Evolutionary conservation across 1,140 invertebrate species (phyloP), one percentile per base, ranked within the genome.

Genomic region (Danaus plexippus): DNA sequence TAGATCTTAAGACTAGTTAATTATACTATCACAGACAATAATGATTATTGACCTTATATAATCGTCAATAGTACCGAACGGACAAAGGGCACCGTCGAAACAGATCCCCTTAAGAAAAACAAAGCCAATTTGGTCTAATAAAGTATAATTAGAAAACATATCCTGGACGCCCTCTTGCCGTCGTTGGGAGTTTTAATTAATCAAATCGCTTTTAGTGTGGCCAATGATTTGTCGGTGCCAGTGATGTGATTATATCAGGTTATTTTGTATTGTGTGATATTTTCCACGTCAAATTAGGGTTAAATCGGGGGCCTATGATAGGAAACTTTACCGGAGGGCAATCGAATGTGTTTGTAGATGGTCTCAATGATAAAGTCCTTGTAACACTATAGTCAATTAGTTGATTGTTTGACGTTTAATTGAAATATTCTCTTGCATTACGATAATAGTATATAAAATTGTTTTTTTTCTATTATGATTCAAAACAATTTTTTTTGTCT

Each of bases 1-100:
- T 51, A 67, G 49, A 64, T 64, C 61, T 64, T 63, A 54, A 75
- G 75, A 79, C 75, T 72, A 75, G 77, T 79, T 79, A 78, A 82
- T 82, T 77, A 78, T 81, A 79, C 67, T 71, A 82, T 85, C 75
- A 77, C 61, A 75, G 72, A 75, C 72, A 75, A 86, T 86, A 79
- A 81, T 80, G 71, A 77, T 77, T 80, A 86, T 84, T 82, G 79
- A 74, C 75, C 79, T 78, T 86, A 71, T 78, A 86, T 77, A 86
- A 86, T 84, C 79, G 69, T 84, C 77, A 86, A 84, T 86, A 69
- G 69, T 47, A 71, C 80, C 83, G 83, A 82, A 72, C 43, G 46
- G 61, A 76, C 75, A 81, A 84, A 82, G 74, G 75, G 57, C 49
- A 58, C 79, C 73, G 77, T 76, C 77, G 54, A 61, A 64, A 66